Evolutionary conservation across 2,888 invertebrate genomes (phyloP).

Genomic region (Anaspis maculata): DNA sequence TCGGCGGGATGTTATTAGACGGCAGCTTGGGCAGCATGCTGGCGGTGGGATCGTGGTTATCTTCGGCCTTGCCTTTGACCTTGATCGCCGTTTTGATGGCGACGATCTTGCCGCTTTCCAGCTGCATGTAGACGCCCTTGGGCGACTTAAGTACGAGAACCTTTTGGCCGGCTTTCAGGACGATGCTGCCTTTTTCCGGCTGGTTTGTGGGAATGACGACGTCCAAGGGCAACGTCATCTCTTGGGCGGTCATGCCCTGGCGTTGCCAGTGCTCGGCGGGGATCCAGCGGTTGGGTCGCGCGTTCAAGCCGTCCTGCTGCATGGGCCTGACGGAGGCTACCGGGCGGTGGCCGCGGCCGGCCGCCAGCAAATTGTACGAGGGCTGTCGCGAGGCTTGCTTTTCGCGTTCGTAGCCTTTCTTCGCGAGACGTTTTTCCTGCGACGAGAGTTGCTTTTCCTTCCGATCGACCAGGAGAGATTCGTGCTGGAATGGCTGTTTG

Average conservation of each 20-base stretch:
- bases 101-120: constrained; percentile 90
- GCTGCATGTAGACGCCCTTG: constrained; percentile 92
- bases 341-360: constrained; percentile 37
- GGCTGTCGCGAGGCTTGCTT: constrained; percentile 62
- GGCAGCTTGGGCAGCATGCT: constrained; percentile 28
- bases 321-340: constrained; percentile 68
- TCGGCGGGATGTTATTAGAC: constrained; percentile 13
- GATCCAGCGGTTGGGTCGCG: constrained; percentile 56
- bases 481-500: constrained; percentile 91
- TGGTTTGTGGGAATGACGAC: constrained; percentile 90
- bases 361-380: constrained; percentile 26
- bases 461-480: constrained; percentile 86
- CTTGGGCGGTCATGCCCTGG: constrained; percentile 92
- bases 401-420: constrained; percentile 88
- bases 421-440: constrained; percentile 87
- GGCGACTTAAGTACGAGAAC: constrained; percentile 92
- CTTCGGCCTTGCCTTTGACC: constrained; percentile 48
- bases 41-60: constrained; percentile 40
- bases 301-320: constrained; percentile 53
- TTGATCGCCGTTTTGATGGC: constrained; percentile 78
- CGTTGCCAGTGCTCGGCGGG: constrained; percentile 86
- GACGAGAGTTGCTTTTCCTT: constrained; percentile 91
- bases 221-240: constrained; percentile 84
- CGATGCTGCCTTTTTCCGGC: constrained; percentile 81
- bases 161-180: constrained; percentile 86